Conservation (phyloP, 2,888 invertebrate genomes). For the Euzophera pinguis region DNA sequence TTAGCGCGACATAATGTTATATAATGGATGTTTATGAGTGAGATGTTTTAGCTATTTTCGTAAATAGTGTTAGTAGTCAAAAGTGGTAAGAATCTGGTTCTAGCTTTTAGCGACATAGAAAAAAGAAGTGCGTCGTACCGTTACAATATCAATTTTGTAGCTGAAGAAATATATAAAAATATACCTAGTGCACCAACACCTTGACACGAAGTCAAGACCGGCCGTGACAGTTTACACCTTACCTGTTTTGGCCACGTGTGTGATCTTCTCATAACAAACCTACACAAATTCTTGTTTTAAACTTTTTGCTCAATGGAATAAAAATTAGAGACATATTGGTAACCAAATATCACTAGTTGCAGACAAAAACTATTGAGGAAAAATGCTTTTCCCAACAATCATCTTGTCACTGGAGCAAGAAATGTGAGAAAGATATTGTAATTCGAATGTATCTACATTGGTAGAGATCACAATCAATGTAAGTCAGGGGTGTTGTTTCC, state of each 20-base stretch:
- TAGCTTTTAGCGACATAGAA: no score
- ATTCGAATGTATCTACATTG: slow-evolving; percentile 17
- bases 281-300: not conserved
- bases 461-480: no score
- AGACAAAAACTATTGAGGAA: slow-evolving; percentile 37
- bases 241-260: slow-evolving; percentile 47
- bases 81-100: no score
- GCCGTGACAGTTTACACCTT: slow-evolving; percentile 42
- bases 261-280: slow-evolving; percentile 15
- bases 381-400: slow-evolving; percentile 47
- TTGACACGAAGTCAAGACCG: slow-evolving; percentile 38
- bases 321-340: not conserved
- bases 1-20: no score
- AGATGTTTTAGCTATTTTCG: no score
- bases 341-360: slow-evolving; percentile 6
- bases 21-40: no score
- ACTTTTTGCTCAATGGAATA: not conserved
- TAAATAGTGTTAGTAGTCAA: no score
- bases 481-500: no score
- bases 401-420: slow-evolving; percentile 30
- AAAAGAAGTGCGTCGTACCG: no score
- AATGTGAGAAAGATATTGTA: slow-evolving; percentile 40
- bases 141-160: no score
- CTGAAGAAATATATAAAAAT: not conserved
- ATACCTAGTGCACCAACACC: slow-evolving; percentile 24